Evolutionary conservation across 2,797 vertebrate species (phyloP), one percentile per base, ranked within the genome.

Genomic region (Nasua narica): DNA sequence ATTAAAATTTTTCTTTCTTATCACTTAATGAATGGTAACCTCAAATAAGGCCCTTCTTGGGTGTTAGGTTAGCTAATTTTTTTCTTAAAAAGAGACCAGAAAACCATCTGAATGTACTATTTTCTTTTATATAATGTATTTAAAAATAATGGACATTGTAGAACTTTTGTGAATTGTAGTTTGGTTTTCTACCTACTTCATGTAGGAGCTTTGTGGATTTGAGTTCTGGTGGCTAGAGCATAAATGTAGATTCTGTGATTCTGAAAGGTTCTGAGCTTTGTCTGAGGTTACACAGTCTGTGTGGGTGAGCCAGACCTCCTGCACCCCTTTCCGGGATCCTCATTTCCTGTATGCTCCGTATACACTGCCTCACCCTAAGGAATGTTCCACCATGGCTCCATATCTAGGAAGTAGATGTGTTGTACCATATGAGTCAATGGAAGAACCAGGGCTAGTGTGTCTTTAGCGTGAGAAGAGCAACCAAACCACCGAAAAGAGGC

Each of bases 81-180:
- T 92, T 83, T 86, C 86, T 94, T 65, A 70, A 93, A 91, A 89
- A 81, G 48, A 85, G 67, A 62, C 35, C 76, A 60, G 56, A 72
- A 65, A 83, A 29, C 16, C 25, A 6, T 90, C 40, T 60, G 29
- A 46, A 1, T n/a, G 4, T 72, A 67, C 11, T 81, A 10, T 2
- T 69, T 29, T 79, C 19, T 18, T 23, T 90, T 92, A 25, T 52
- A 48, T 94, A 84, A 94, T 32, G 2, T 19, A 13, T 7, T 29
- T 54, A 40, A 54, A 86, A 77, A 74, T 62, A 87, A 56, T 65
- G 46, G 43, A 90, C 0, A 1, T 8, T 50, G 0, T 70, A 23
- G 76, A 79, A 81, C 40, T 70, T 82, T 60, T 78, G 56, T 58
- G 9, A 23, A 58, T 25, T 25, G 9, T 43, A 62, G 52, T 65